Evolutionary conservation across 2,797 vertebrate genomes (phyloP).

Genomic region (Iguana delicatissima): DNA sequence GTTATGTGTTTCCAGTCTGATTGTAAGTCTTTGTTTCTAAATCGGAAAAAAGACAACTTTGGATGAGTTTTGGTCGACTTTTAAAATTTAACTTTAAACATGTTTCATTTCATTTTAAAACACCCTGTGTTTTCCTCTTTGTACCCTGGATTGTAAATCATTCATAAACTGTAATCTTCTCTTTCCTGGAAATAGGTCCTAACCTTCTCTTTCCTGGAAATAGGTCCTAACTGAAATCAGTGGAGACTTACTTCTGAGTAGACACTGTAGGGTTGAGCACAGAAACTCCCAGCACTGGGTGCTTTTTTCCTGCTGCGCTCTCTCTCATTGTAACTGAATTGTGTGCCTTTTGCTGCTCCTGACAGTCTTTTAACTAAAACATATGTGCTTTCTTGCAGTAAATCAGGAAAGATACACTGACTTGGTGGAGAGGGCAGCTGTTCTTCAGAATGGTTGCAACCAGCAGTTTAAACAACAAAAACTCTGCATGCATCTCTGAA

Average conservation of each 20-base stretch:
- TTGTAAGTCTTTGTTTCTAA: neutral
- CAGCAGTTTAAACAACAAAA: conserved; percentile 81
- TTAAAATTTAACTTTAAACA: neutral
- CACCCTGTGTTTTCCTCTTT: neutral
- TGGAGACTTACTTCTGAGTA: neutral
- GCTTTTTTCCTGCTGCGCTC: neutral
- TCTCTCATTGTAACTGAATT: neutral
- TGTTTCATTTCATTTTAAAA: neutral
- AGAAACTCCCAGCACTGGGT: neutral
- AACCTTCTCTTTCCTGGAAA: neutral
- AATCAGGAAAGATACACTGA: conserved; percentile 24
- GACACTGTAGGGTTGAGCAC: neutral
- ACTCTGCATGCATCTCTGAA: conserved; percentile 74
- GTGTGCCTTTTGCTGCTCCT: neutral
- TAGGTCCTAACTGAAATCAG: neutral
- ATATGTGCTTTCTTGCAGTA: conserved; percentile 31
- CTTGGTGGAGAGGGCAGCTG: conserved; percentile 11
- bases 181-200: neutral
- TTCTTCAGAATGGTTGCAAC: conserved; percentile 80
- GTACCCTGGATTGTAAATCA: neutral
- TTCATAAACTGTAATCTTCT: neutral
- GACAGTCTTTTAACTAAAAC: neutral
- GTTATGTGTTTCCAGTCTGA: neutral
- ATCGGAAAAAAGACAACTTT: no score
- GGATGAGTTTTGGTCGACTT: neutral